phyloP scores from a whole-genome alignment of 2,113 vertebrate genomes.

The Lagenorhynchus albirostris region DNA sequence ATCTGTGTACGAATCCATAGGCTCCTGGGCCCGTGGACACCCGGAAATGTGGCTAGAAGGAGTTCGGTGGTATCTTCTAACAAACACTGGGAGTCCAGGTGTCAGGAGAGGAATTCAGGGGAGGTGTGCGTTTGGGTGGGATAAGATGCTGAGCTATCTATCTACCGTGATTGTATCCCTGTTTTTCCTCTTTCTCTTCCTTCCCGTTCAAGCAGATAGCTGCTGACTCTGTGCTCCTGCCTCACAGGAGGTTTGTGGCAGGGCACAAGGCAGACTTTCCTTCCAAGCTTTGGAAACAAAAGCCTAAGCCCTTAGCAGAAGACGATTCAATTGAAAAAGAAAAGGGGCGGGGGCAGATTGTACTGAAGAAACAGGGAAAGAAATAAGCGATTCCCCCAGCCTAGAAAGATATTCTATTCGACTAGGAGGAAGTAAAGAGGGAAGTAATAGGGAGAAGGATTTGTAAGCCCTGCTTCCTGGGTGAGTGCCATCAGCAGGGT shows the following conservation, averaged over 20 bases:
- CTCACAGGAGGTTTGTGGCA: neutral
- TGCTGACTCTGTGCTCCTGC: neutral
- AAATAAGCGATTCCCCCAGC: conserved; percentile 13
- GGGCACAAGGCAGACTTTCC: neutral
- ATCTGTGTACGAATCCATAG: neutral
- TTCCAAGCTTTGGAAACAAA: neutral
- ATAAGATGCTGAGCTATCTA: neutral
- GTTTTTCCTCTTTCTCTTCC: neutral
- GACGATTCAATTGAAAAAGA: neutral
- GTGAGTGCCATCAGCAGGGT: neutral
- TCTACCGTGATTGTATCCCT: neutral
- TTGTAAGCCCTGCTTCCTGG: neutral
- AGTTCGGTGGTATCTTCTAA: neutral
- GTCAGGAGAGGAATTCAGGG: neutral
- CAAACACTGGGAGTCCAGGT: neutral
- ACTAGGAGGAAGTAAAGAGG: neutral
- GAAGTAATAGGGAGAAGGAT: neutral
- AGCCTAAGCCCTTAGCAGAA: neutral
- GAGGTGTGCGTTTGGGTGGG: neutral
- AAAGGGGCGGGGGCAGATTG: neutral
- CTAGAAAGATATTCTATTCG: neutral
- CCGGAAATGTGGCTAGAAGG: neutral
- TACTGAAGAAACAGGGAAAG: neutral
- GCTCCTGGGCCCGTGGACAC: neutral
- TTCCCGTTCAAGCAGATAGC: neutral